These are phyloP conservation scores for Spicauda simplicius DNA, from an alignment of 2,888 invertebrate species.

Conservation along the genomic window DNA sequence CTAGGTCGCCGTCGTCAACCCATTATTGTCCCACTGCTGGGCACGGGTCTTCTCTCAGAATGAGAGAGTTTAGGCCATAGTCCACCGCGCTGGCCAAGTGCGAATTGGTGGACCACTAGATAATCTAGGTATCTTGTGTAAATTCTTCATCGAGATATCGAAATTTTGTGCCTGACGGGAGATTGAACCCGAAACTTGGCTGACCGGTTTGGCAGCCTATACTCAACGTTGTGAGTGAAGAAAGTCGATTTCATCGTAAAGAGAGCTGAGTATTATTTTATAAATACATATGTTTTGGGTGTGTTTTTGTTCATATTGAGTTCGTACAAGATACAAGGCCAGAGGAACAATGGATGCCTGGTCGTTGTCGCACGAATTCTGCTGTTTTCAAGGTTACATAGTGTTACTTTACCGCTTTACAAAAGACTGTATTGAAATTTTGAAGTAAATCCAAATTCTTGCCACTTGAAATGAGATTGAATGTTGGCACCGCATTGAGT, in stretches of 20 bases:
- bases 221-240: background rate
- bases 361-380: background rate
- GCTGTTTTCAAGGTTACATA: slow-evolving; percentile 16
- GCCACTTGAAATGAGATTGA: too few relatives aligned
- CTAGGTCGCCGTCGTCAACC: too few relatives aligned
- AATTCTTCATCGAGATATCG: background rate
- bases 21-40: too few relatives aligned
- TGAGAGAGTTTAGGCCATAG: too few relatives aligned
- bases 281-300: slow-evolving; percentile 3
- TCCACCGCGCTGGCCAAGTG: too few relatives aligned
- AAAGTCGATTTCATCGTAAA: background rate
- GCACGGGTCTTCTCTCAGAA: too few relatives aligned
- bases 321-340: slow-evolving; percentile 45
- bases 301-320: slow-evolving; percentile 28
- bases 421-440: background rate
- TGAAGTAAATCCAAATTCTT: too few relatives aligned
- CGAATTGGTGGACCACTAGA: too few relatives aligned
- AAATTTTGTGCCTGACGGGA: too few relatives aligned
- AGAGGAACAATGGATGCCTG: slow-evolving; percentile 51
- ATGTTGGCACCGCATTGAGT: too few relatives aligned
- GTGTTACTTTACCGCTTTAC: slow-evolving; percentile 6
- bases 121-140: background rate
- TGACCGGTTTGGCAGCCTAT: too few relatives aligned
- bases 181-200: too few relatives aligned
- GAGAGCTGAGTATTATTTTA: background rate